phyloP scores from a whole-genome alignment of 2,888 invertebrate species.

The Taenaris catops region DNA sequence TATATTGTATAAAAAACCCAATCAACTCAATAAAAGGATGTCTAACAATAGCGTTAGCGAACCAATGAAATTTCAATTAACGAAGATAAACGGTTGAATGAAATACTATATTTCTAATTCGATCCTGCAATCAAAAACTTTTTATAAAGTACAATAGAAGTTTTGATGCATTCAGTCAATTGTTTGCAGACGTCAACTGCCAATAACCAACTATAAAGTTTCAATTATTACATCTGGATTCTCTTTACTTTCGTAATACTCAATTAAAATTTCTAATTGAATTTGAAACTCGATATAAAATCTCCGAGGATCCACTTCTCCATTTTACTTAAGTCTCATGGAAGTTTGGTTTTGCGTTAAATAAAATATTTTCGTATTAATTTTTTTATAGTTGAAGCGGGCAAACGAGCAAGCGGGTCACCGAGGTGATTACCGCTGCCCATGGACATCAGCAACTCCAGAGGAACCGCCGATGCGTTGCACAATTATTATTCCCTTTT shows the following conservation, averaged over 20 bases:
- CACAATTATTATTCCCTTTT: no score
- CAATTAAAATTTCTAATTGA: slow-evolving; percentile 23
- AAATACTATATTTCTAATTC: slow-evolving; percentile 2
- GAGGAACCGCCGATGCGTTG: no score
- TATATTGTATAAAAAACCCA: no score
- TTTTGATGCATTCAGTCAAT: slow-evolving; percentile 15
- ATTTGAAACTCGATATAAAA: slow-evolving; percentile 19
- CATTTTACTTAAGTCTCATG: no score
- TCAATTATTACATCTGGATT: slow-evolving; percentile 19
- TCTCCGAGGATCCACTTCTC: slow-evolving; percentile 7
- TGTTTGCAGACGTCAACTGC: slow-evolving; percentile 15
- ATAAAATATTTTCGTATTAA: no score
- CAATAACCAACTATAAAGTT: slow-evolving; percentile 18
- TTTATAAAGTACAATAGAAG: slow-evolving; percentile 15
- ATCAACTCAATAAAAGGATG: not conserved
- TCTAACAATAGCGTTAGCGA: slow-evolving; percentile 1
- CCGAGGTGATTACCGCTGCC: no score
- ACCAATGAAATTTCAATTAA: slow-evolving; percentile 2
- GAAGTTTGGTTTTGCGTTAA: no score
- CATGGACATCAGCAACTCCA: no score
- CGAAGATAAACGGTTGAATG: slow-evolving; percentile 1
- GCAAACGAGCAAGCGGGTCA: no score
- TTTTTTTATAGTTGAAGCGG: no score
- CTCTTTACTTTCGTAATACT: slow-evolving; percentile 20
- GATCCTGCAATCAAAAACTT: not conserved